Base-by-base conservation (phyloP, 2,113 vertebrate species). In the Trinectes maculatus region DNA sequence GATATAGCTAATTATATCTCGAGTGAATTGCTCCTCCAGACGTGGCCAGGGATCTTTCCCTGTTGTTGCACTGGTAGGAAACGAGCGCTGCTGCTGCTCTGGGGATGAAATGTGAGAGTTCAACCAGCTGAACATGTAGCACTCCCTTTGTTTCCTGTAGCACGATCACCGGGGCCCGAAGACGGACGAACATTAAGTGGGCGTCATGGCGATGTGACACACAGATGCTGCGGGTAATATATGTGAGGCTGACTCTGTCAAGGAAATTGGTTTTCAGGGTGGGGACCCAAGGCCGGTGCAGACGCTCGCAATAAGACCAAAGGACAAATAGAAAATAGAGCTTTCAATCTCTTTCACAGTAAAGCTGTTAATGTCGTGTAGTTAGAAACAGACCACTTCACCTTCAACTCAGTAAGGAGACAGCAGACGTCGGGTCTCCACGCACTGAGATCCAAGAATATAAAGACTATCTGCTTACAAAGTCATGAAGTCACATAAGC, bases 1-100 rank as follows among this genome's bases (percentile, higher is more conserved):
- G 69, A 64, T 85, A 71, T 52, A 82, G 76, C 77, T 88, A 87
- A 89, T 90, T 89, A 83, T 81, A 88, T 89, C 89, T 89, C 64
- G 53, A 84, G 83, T 88, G 81, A 82, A 87, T 79, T 37, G 9
- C 60, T 80, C 60, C 77, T 67, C 15, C 51, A 73, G 71, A 75
- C 71, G 2, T 49, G 42, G 52, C 73, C 68, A 43, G 36, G 59
- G 72, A 81, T 55, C 21, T 19, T 25, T 62, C 70, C 65, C 54
- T 46, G 5, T 64, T 60, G 77, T 78, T 84, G 53, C 37, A 46
- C 43, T 60, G 57, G 43, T 29, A 59, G 22, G 57, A 71, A 71
- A 76, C 48, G 28, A 83, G 44, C 8, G 5, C 65, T 33, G 37
- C 26, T 43, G 40, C 25, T 62, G 60, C 34, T 10, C 37, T 56